Percentiles rank a stretch among this genome's conserved stretches.
phyloP scores from a whole-genome alignment of 2,888 invertebrate species.

The Tachina fera region DNA sequence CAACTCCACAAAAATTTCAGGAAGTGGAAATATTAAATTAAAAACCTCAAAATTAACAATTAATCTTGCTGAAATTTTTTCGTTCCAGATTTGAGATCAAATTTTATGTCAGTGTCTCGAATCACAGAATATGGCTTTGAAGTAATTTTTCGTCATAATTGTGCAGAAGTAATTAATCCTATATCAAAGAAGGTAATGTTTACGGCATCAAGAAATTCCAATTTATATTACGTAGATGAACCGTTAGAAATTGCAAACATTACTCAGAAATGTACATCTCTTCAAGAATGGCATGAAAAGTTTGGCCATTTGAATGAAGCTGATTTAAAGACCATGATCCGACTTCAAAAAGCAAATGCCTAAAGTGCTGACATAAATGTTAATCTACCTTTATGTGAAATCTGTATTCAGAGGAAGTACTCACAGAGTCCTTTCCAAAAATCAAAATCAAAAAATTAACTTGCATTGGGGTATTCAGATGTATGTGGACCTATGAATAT shows the following conservation, averaged over 20 bases:
- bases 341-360: background rate
- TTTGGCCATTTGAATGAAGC: background rate
- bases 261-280: background rate
- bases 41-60: too few species aligned
- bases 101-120: background rate
- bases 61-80: too few species aligned
- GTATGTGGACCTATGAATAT: background rate
- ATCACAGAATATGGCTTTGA: background rate
- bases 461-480: background rate
- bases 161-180: background rate
- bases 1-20: too few species aligned
- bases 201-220: background rate
- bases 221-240: background rate
- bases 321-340: background rate
- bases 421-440: background rate
- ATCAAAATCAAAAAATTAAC: background rate
- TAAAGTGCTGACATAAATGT: background rate
- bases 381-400: background rate
- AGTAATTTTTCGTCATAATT: background rate
- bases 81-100: background rate
- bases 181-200: background rate
- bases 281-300: background rate
- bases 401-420: background rate
- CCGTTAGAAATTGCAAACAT: background rate
- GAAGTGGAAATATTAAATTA: too few species aligned